phyloP scores from a whole-genome alignment of 2,113 vertebrate genomes.

The Boulengeromyrus knoepffleri region DNA sequence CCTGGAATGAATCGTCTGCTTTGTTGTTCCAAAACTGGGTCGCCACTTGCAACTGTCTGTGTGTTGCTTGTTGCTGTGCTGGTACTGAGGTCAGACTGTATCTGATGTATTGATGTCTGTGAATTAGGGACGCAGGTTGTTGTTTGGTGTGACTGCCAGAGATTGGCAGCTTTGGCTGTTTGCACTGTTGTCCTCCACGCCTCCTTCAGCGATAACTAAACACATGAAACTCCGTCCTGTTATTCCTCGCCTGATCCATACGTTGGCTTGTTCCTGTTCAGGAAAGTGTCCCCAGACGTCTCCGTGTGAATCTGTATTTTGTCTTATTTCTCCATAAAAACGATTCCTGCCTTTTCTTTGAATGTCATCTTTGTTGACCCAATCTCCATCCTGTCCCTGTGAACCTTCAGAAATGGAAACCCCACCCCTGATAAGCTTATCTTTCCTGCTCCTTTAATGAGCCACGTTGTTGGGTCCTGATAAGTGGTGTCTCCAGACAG shows the following conservation, averaged over 20 bases:
- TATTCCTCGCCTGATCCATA: not conserved
- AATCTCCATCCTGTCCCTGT: not conserved
- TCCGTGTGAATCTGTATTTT: not conserved
- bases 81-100: not conserved
- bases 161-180: not conserved
- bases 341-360: not conserved
- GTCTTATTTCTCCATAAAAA: not conserved
- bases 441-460: not conserved
- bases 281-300: not conserved
- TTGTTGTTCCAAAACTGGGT: not conserved
- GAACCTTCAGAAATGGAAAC: not conserved
- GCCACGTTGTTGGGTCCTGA: not conserved
- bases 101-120: not conserved
- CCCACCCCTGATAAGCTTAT: not conserved
- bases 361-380: not conserved
- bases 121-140: not conserved
- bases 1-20: not conserved
- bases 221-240: not conserved
- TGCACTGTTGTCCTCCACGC: not conserved
- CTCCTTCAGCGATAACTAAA: not conserved
- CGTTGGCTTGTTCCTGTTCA: not conserved
- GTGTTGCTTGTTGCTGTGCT: not conserved
- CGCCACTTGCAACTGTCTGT: not conserved
- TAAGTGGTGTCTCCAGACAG: not conserved
- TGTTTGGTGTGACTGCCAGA: not conserved